Base-by-base conservation (phyloP, 2,888 invertebrate genomes). In the Hyles lineata region DNA sequence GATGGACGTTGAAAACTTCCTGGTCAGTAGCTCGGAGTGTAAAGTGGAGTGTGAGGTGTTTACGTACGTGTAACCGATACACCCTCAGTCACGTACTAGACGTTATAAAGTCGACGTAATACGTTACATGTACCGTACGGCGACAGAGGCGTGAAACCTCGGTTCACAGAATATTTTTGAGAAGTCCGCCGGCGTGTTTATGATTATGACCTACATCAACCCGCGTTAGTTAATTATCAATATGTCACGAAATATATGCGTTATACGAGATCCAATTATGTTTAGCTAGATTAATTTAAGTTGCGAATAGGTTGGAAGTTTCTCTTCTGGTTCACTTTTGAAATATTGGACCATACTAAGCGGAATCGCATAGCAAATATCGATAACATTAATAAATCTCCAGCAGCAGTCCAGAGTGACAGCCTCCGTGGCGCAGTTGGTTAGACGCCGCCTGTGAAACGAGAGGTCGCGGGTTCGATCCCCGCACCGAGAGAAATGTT, bases 81-180 rank as follows among this genome's bases (percentile, higher is more conserved):
- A 5, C 21, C 43, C n/a, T 50, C 50, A 43, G 67, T 67, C 67
- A 67, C 67, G 67, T 67, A 50, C 50, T 23, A 43, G 43, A 50
- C 23, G 67, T 67, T 67, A 50, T 67, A 50, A 50, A 67, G 67
- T 67, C 67, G 17, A 50, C 67, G 67, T 50, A 67, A 50, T 50
- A 67, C 67, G 67, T 67, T 67, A 67, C 67, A 67, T 50, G 23
- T 67, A 67, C 67, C 67, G 67, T 67, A 67, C 50, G 23, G 23
- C 8, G 23, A 67, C 50, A 50, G 23, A 23, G 23, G 43, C 43
- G 50, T 43, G 23, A 55, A 55, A 23, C 23, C 50, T 25, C 7
- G 23, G 43, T 43, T 43, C 67, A 67, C 43, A 43, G 15, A 50
- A 67, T 67, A 50, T 67, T 67, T 50, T 67, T 23, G 21, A 23